A percentile compares a stretch with the other conserved stretches of the same genome.
Evolutionary conservation across 2,113 vertebrate species (phyloP).

Genomic region (Syngnathus floridae): DNA sequence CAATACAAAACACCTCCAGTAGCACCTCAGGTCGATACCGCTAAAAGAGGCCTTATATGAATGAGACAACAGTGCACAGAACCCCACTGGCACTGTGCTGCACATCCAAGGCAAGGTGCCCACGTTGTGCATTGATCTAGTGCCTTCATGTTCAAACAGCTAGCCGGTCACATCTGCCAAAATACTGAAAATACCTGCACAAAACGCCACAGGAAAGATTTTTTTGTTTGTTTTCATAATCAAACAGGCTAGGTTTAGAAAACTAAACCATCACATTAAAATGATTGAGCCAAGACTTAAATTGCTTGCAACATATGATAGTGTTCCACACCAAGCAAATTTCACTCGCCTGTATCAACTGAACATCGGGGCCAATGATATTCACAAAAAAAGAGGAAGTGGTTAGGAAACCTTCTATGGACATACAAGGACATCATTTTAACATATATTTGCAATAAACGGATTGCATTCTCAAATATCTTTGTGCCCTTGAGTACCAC

Average conservation of each 20-base stretch:
- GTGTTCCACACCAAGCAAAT: neutral
- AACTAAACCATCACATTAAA: neutral
- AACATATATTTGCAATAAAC: too few species aligned
- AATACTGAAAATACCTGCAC: slow-evolving; percentile 16
- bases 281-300: neutral
- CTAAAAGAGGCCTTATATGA: slow-evolving; percentile 59
- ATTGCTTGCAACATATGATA: neutral
- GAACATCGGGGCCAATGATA: neutral
- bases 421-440: too few species aligned
- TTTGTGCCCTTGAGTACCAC: too few species aligned
- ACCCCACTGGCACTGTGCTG: slow-evolving; percentile 47
- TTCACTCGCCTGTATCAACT: neutral
- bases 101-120: slow-evolving; percentile 38
- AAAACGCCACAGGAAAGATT: neutral
- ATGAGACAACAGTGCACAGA: slow-evolving; percentile 44
- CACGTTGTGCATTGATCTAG: slow-evolving; percentile 57
- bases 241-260: neutral
- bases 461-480: too few species aligned
- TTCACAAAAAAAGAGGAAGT: too few species aligned
- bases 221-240: neutral
- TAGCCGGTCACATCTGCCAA: slow-evolving; percentile 21
- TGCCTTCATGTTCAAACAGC: slow-evolving; percentile 36
- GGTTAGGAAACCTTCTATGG: too few species aligned
- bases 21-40: slow-evolving; percentile 48
- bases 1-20: slow-evolving; percentile 25